Base-by-base conservation (phyloP, 2,113 vertebrate genomes). In the Myocastor coypus region DNA sequence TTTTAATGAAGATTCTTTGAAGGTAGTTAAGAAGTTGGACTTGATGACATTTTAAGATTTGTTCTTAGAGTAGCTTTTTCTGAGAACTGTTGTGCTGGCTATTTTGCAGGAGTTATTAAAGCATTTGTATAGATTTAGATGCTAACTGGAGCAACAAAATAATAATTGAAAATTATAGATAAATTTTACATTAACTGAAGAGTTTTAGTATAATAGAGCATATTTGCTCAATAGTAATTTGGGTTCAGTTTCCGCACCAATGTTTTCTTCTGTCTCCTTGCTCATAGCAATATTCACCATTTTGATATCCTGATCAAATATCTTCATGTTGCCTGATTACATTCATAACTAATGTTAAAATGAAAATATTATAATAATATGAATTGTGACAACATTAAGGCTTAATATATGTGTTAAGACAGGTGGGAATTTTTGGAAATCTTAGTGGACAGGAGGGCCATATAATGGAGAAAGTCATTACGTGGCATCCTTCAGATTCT, bases 41-140 rank as follows among this genome's bases (percentile, higher is more conserved):
- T 1, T 57, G 87, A 80, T 92, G 64, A 59, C 81, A 97, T 83
- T 96, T 97, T 52, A 64, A 85, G 84, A 46, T 95, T 26, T 94
- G 63, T 28, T 50, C 75, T 96, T 64, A 80, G 96, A 92, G 83
- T 87, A 28, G 78, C 80, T 64, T 85, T 92, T 81, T 87, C 55
- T 63, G 52, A 12, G 91, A 81, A 92, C 52, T 89, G 73, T n/a
- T 89, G 50, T 63, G 91, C 34, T 81, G 0, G 83, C 87, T 86
- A 34, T 97, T 94, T 14, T 84, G 93, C 16, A 96, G 34, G 77
- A 97, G 90, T 96, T 97, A 94, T 92, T 59, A 90, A 97, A 97
- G 89, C 34, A 46, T 57, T 75, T 75, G 55, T 86, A 80, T 95
- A 90, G 75, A 22, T 57, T 78, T 85, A 89, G 22, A 90, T 97